phyloP scores from a whole-genome alignment of 1,140 invertebrate genomes.

The Holcopasites calliopsidis region DNA sequence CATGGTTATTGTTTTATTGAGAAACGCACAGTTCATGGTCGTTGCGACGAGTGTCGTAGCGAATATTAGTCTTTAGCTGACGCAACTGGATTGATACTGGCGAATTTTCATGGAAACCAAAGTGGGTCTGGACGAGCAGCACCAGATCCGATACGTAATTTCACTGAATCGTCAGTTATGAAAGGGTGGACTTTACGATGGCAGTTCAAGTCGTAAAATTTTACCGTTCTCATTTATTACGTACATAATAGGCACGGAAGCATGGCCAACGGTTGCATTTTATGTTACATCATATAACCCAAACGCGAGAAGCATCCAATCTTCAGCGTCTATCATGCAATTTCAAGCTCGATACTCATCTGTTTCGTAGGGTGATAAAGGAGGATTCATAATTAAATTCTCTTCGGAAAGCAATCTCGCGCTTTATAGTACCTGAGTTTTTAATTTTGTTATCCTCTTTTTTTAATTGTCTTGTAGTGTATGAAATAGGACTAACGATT shows the following conservation, averaged over 20 bases:
- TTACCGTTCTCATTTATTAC: constrained; percentile 38
- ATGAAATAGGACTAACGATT: no score
- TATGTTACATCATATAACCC: not conserved
- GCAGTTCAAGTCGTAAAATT: constrained; percentile 36
- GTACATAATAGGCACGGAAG: not conserved
- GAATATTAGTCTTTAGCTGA: no score
- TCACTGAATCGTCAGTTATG: not conserved
- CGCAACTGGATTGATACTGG: not conserved
- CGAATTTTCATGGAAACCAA: constrained; percentile 30
- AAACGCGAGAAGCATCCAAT: not conserved
- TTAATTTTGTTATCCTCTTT: not conserved
- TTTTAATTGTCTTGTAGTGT: not conserved
- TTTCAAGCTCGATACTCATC: not conserved
- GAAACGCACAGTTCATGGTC: no score
- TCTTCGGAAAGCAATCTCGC: not conserved
- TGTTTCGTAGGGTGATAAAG: not conserved
- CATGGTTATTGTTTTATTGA: no score
- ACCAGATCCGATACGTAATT: constrained; percentile 15
- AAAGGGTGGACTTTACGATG: constrained; percentile 26
- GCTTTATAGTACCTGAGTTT: not conserved
- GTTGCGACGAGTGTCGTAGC: no score
- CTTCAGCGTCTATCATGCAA: not conserved
- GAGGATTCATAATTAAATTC: not conserved
- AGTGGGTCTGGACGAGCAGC: not conserved
- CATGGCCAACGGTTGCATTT: not conserved